phyloP scores from a whole-genome alignment of 2,113 vertebrate species.

The Polypterus senegalus region DNA sequence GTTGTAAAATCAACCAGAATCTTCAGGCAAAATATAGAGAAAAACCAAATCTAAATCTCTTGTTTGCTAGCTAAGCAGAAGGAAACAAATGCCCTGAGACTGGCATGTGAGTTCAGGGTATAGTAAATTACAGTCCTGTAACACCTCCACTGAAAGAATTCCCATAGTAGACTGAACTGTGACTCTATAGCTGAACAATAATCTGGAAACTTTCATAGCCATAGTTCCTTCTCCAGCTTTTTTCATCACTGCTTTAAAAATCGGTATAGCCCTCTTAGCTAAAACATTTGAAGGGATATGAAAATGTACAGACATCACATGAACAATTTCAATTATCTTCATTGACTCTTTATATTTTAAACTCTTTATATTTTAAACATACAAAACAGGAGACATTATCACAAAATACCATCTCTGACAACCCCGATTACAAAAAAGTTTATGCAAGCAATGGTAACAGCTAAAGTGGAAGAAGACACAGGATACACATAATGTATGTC shows the following conservation, averaged over 20 bases:
- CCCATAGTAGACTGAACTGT: conserved; percentile 16
- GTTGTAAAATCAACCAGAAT: no score
- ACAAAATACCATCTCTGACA: not conserved
- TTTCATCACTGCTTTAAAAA: conserved; percentile 9
- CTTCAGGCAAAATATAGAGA: no score
- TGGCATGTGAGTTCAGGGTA: no score
- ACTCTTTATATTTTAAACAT: not conserved
- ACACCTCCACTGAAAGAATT: conserved; percentile 12
- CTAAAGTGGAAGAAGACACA: not conserved
- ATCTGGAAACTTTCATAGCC: not conserved
- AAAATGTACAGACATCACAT: not conserved
- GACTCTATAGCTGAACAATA: conserved; percentile 15
- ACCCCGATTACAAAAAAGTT: not conserved
- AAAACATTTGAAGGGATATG: conserved; percentile 9
- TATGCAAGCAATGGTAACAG: not conserved
- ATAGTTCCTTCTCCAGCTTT: not conserved
- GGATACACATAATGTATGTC: not conserved
- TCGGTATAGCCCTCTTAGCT: conserved; percentile 8
- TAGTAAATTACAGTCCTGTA: not conserved
- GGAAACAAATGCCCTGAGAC: no score
- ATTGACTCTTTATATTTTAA: not conserved
- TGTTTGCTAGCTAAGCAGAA: no score
- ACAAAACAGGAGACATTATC: conserved; percentile 7
- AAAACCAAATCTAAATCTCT: no score
- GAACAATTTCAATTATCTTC: conserved; percentile 5